These are phyloP conservation scores for Colletes gigas DNA, from an alignment of 1,140 invertebrate species.

Conservation along the genomic window DNA sequence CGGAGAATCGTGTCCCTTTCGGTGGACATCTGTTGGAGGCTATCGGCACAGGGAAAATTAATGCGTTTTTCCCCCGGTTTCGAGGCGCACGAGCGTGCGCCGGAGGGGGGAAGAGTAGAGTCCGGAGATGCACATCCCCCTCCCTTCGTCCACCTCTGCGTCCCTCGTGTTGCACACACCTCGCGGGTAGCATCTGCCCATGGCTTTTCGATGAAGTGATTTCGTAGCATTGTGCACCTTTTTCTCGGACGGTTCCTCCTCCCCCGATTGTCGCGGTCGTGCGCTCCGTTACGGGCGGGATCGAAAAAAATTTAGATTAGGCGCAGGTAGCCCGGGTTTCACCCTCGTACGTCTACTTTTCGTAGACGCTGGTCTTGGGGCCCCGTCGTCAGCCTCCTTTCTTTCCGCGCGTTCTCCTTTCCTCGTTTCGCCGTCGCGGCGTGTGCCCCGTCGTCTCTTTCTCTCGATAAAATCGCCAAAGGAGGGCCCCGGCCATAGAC, in stretches of 20 bases:
- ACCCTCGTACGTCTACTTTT: too few relatives aligned
- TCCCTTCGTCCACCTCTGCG: constrained; percentile 19
- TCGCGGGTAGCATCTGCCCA: constrained; percentile 68
- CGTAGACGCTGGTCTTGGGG: too few relatives aligned
- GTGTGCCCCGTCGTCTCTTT: neutral
- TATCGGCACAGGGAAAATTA: constrained; percentile 44
- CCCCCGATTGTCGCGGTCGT: constrained; percentile 18
- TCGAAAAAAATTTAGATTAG: constrained; percentile 57
- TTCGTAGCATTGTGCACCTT: constrained; percentile 62
- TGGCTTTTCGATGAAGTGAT: constrained; percentile 71
- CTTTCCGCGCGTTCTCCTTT: neutral
- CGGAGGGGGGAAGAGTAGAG: neutral
- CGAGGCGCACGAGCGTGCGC: constrained; percentile 28
- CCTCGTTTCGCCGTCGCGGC: neutral
- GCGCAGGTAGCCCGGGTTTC: constrained; percentile 43
- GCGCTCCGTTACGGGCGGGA: constrained; percentile 44
- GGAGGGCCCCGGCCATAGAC: constrained; percentile 36
- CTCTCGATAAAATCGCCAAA: constrained; percentile 55
- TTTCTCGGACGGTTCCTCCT: constrained; percentile 31
- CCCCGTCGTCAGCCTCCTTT: neutral
- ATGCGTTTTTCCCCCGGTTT: constrained; percentile 51
- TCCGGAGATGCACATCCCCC: constrained; percentile 37
- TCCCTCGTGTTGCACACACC: constrained; percentile 19
- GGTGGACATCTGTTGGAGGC: constrained; percentile 46
- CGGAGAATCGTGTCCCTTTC: constrained; percentile 16